A percentile compares a stretch with the other conserved stretches of the same genome.
These are phyloP conservation scores for Arctia plantaginis DNA, from an alignment of 2,888 invertebrate genomes.

Conservation along the genomic window DNA sequence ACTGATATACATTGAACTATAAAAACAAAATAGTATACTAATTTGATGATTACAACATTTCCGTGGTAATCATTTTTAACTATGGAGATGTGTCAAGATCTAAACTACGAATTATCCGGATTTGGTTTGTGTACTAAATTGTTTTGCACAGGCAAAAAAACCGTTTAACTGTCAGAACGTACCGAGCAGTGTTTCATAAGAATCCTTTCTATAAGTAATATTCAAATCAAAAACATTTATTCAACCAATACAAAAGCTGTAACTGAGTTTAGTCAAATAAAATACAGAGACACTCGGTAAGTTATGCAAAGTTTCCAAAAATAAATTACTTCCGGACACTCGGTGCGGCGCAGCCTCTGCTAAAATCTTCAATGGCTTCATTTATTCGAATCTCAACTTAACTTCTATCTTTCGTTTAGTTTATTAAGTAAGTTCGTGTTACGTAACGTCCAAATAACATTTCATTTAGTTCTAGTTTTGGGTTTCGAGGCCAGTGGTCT, in stretches of 20 bases:
- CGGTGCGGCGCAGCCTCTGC: constrained; percentile 21
- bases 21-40: not conserved
- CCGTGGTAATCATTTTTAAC: too few species aligned
- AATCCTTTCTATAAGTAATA: not conserved
- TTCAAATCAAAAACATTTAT: constrained; percentile 4
- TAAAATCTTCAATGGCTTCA: constrained; percentile 37
- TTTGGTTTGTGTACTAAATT: not conserved
- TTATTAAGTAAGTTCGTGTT: constrained; percentile 20
- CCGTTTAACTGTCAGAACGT: not conserved
- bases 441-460: not conserved
- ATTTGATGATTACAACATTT: not conserved
- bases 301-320: constrained; percentile 33
- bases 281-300: constrained; percentile 20
- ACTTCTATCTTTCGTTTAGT: constrained; percentile 28
- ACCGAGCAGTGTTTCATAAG: not conserved
- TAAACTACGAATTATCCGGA: not conserved
- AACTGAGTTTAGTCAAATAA: constrained; percentile 21
- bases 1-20: not conserved
- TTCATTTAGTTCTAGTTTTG: not conserved
- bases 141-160: not conserved
- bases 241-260: constrained; percentile 14
- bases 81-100: not conserved
- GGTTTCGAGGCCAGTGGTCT: not conserved
- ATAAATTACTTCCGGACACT: constrained; percentile 38
- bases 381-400: constrained; percentile 57